Evolutionary conservation across 2,888 invertebrate genomes (phyloP), one percentile per base, ranked within the genome.

Genomic region (Coecobrya sp.): DNA sequence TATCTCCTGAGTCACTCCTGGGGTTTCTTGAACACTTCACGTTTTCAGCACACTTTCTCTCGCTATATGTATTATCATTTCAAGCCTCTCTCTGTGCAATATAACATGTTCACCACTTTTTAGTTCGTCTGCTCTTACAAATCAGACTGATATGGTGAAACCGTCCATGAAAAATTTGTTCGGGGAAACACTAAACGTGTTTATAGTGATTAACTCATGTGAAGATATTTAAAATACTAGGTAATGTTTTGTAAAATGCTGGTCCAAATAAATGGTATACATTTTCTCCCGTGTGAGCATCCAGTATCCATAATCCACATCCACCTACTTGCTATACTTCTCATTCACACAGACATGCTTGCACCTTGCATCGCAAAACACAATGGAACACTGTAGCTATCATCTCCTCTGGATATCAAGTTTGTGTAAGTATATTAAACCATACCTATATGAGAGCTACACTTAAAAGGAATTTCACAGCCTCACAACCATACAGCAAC

Each of bases 401-500:
- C 49, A 62, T 62, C 62, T 62, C 25, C 62, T 25, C 62, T 62
- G 22, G 7, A 65, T 0, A 22, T 62, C 19, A 70, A 36, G 2
- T 42, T 65, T 42, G 16, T 36, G 70, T 73, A n/a, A n/a, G n/a
- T n/a, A n/a, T n/a, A n/a, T n/a, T n/a, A n/a, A n/a, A n/a, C n/a
- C n/a, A n/a, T n/a, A 70, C 16, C n/a, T 45, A 45, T 45, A 45
- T 25, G 73, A 76, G 36, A 70, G 25, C 70, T 11, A 11, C 70
- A 42, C 42, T 19, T 70, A 19, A 45, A 55, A 49, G 73, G 42
- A 45, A n/a, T 27, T 55, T 79, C 79, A 52, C 52, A 45, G 62
- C 36, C 82, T 19, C 27, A 81, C 22, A 81, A 30, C 49, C 16
- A 76, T 55, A 62, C 82, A 82, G 36, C 36, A 76, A 65, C 45